Conservation (phyloP, 2,113 vertebrate genomes). For the Leuciscus idus region DNA sequence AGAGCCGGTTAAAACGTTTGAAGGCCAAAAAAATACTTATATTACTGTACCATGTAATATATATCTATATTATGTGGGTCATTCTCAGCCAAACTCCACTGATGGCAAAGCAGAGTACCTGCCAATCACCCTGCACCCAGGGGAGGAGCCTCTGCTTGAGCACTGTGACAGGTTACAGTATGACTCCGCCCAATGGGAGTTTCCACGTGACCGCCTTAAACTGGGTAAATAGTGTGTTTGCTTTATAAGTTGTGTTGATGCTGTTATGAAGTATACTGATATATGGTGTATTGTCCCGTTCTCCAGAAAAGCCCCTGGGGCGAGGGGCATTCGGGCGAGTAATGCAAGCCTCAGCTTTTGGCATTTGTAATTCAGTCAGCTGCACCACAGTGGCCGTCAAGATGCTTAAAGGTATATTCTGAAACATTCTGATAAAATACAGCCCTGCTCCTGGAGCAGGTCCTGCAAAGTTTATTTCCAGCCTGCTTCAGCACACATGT, state of each 20-base stretch:
- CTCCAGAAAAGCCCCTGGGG: slow-evolving; percentile 88
- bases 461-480: not conserved
- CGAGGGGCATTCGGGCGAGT: slow-evolving; percentile 93
- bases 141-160: slow-evolving; percentile 83
- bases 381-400: slow-evolving; percentile 93
- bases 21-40: not conserved
- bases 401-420: slow-evolving; percentile 91
- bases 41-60: not conserved
- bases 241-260: not conserved
- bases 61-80: slow-evolving; percentile 10
- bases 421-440: not conserved
- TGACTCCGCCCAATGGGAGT: slow-evolving; percentile 92
- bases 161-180: slow-evolving; percentile 89
- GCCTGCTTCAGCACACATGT: not conserved
- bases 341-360: slow-evolving; percentile 91
- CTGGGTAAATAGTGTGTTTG: slow-evolving; percentile 77
- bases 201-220: slow-evolving; percentile 90
- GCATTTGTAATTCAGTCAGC: slow-evolving; percentile 81
- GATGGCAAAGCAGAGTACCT: slow-evolving; percentile 84
- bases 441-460: too few relatives aligned
- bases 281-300: slow-evolving; percentile 55
- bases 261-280: slow-evolving; percentile 60
- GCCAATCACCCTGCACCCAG: slow-evolving; percentile 90
- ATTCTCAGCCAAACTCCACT: slow-evolving; percentile 77
- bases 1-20: not conserved